Conservation (phyloP, 2,113 vertebrate genomes). For the Pluvialis apricaria region DNA sequence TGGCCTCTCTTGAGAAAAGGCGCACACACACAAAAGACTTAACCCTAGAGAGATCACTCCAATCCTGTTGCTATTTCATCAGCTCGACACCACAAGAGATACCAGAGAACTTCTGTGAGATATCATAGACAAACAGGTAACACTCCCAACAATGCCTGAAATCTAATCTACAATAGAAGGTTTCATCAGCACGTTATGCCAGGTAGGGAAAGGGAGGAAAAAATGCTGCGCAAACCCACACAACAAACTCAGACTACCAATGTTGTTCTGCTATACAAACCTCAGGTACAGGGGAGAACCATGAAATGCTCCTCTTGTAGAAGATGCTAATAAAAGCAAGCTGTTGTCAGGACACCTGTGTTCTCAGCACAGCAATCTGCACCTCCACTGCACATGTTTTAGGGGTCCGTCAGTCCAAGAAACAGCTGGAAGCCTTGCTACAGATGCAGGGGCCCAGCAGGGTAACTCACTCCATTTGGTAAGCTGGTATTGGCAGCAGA, state of each 20-base stretch:
- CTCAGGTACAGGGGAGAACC: background rate
- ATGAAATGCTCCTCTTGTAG: background rate
- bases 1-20: conserved; percentile 53
- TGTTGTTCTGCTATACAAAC: background rate
- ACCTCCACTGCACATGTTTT: background rate
- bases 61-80: conserved; percentile 35
- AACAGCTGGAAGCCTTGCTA: conserved; percentile 5
- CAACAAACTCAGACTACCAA: background rate
- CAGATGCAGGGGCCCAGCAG: background rate
- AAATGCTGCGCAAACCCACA: background rate
- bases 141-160: background rate
- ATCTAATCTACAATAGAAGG: background rate
- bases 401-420: background rate
- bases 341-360: background rate
- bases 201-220: background rate
- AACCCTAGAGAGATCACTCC: conserved; percentile 47
- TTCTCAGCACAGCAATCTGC: background rate
- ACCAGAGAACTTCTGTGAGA: background rate
- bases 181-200: background rate
- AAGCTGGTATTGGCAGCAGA: background rate
- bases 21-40: conserved; percentile 5
- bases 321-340: background rate
- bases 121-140: background rate
- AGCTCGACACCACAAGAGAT: background rate
- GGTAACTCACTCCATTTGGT: background rate